Base-by-base conservation (phyloP, 2,113 vertebrate genomes). In the Mormyrus iriodes region DNA sequence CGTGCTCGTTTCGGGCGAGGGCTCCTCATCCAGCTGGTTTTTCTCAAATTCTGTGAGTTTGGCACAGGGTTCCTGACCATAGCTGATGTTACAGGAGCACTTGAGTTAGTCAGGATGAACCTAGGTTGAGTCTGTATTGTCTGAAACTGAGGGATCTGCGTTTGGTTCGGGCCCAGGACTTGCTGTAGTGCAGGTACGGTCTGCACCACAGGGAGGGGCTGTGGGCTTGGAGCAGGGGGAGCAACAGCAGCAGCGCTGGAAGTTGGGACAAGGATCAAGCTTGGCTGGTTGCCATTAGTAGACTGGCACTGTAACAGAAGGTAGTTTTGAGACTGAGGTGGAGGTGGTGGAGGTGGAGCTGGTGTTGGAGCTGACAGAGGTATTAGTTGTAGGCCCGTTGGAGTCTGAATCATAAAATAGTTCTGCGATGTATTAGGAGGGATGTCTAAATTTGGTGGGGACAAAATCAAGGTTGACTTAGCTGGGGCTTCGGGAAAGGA, bases 311-410 rank as follows among this genome's bases (percentile, higher is more conserved):
- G 95, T 27, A 96, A 89, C 6, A 96, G 94, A 88, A 95, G 89
- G 88, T 95, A 94, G 90, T 95, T 95, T 88, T 97, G 96, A 17
- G 94, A 89, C 89, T 93, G 95, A 31, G 94, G 90, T 0, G 90
- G 95, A 0, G 97, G 96, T 0, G 96, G 93, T 0, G 94, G 89
- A 88, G 92, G 17, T 53, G 55, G 52, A 0, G 93, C 92, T 0
- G 96, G 95, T 0, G 92, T 88, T 2, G 96, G 96, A 1, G 95
- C 94, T 0, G 96, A 94, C 53, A 97, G 95, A 58, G 97, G 97
- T 87, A 98, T 96, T 88, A 98, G 96, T 92, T 98, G 97, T 79
- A 98, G 94, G 17, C 97, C 97, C 87, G 96, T 96, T 0, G 96
- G 92, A 0, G 97, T 97, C 93, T 98, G 98, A 90, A 96, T 96